Conservation (phyloP, 2,888 invertebrate species). For the Eudasyphora cyanicolor region DNA sequence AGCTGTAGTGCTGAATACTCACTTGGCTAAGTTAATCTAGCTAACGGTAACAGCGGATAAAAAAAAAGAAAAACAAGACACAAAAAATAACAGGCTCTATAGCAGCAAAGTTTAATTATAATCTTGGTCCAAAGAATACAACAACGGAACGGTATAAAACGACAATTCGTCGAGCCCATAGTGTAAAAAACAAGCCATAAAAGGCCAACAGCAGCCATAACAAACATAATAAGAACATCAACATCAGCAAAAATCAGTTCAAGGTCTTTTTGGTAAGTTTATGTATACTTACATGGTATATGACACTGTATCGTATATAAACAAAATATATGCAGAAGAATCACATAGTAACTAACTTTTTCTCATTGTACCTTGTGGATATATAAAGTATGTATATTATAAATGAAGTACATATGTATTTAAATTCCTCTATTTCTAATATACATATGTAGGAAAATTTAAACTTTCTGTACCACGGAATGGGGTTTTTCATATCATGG, state of each 20-base stretch:
- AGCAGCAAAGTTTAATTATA: background rate
- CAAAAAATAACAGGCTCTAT: slow-evolving; percentile 32
- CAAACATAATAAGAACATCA: slow-evolving; percentile 25
- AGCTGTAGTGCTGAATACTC: slow-evolving; percentile 1
- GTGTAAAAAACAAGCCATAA: background rate
- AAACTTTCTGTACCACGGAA: no score
- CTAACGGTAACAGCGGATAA: slow-evolving; percentile 29
- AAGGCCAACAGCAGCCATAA: slow-evolving; percentile 10
- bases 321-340: no score
- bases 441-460: no score
- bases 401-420: background rate
- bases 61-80: background rate
- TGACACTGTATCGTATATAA: no score
- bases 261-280: slow-evolving; percentile 62
- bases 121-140: slow-evolving; percentile 2
- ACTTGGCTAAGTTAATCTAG: slow-evolving; percentile 34
- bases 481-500: no score
- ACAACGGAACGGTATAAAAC: background rate
- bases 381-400: background rate
- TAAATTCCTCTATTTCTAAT: no score
- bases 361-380: background rate
- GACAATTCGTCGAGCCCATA: background rate
- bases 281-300: background rate
- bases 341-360: background rate
- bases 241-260: slow-evolving; percentile 48